Evolutionary conservation across 2,888 invertebrate species (phyloP).

Genomic region (Leucophenga maculata): DNA sequence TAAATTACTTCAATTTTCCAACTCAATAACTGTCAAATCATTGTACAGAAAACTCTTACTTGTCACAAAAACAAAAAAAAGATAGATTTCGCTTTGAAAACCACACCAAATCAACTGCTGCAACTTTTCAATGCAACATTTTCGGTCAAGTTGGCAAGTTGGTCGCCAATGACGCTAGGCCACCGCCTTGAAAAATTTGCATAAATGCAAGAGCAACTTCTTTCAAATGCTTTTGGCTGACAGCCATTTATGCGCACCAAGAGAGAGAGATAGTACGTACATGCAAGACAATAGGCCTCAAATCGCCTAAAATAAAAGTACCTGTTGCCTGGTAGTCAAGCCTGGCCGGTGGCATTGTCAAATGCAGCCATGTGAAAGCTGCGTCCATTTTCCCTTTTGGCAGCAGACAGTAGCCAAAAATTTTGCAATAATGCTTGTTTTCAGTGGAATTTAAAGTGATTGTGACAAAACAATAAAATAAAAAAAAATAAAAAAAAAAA

Average conservation of each 20-base stretch:
- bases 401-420: slow-evolving; percentile 33
- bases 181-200: not conserved
- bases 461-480: slow-evolving; percentile 35
- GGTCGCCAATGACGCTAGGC: not conserved
- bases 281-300: not conserved
- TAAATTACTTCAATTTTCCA: slow-evolving; percentile 52
- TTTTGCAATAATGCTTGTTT: slow-evolving; percentile 12
- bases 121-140: not conserved
- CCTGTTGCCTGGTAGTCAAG: not conserved
- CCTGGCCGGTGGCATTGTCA: not conserved
- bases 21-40: not conserved
- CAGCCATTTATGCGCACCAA: not conserved
- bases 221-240: not conserved
- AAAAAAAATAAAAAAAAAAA: slow-evolving; percentile 42
- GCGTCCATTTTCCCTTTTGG: slow-evolving; percentile 12
- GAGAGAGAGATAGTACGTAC: not conserved
- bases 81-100: not conserved
- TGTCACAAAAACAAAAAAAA: not conserved
- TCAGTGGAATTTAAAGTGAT: slow-evolving; percentile 10
- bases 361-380: slow-evolving; percentile 9
- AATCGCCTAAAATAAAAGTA: not conserved
- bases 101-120: not conserved
- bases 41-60: not conserved
- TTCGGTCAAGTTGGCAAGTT: not conserved
- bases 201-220: too few species aligned